Conservation (phyloP, 2,113 vertebrate genomes). For the Apteryx owenii region DNA sequence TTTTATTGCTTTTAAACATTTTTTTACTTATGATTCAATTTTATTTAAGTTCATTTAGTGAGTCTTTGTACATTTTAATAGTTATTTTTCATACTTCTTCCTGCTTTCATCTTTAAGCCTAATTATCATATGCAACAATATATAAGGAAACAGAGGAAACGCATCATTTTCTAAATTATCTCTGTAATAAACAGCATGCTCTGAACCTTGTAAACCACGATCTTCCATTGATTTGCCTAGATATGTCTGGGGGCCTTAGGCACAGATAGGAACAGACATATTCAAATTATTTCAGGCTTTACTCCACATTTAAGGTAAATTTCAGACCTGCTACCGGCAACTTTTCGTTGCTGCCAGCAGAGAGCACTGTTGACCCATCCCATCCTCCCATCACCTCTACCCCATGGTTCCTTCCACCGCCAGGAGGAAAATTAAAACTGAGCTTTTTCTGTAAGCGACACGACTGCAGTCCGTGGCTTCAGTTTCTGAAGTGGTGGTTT, state of each 20-base stretch:
- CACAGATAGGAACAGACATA: neutral
- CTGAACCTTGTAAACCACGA: neutral
- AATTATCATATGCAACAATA: neutral
- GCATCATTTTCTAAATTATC: neutral
- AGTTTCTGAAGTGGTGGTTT: neutral
- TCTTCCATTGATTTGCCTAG: neutral
- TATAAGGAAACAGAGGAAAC: neutral
- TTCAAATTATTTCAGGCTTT: neutral
- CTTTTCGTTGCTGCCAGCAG: constrained; percentile 53
- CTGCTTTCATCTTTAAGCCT: neutral
- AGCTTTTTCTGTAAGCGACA: neutral
- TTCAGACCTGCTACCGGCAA: neutral
- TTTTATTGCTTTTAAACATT: neutral
- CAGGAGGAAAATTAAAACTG: neutral
- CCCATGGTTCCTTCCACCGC: neutral
- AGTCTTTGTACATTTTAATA: neutral
- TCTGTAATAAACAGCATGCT: neutral
- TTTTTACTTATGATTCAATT: neutral
- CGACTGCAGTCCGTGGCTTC: neutral
- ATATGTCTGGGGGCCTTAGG: neutral
- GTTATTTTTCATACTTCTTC: neutral
- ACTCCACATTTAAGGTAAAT: neutral
- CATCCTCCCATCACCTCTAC: neutral
- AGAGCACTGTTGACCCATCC: constrained; percentile 64
- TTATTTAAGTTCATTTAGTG: neutral